These are phyloP conservation scores for Oryzias dopingdopingensis DNA, from an alignment of 2,797 vertebrate genomes.

Conservation along the genomic window DNA sequence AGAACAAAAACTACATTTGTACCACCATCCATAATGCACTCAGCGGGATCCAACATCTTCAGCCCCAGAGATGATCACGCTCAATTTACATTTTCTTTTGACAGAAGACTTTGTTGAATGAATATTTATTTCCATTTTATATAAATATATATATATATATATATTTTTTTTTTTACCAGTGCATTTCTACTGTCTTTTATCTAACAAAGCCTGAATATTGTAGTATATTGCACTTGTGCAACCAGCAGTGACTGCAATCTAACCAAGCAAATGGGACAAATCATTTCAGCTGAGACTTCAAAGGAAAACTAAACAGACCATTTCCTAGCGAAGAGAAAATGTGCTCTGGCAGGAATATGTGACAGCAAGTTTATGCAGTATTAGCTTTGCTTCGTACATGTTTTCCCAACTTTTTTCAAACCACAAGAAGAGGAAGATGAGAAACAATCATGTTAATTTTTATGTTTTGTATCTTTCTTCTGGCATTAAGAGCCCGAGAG, in stretches of 20 bases:
- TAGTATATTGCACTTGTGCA: slow-evolving; percentile 43
- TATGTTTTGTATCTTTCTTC: slow-evolving; percentile 35
- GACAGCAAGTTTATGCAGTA: slow-evolving; percentile 70
- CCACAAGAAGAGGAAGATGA: slow-evolving; percentile 44
- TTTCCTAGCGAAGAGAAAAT: slow-evolving; percentile 50
- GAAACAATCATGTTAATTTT: slow-evolving; percentile 61
- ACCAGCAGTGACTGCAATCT: slow-evolving; percentile 54
- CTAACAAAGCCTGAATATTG: slow-evolving; percentile 58
- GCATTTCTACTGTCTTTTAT: slow-evolving; percentile 66
- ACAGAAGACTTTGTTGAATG: slow-evolving; percentile 46
- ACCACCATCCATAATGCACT: slow-evolving; percentile 33
- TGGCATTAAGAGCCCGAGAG: slow-evolving; percentile 28
- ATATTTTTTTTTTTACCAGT: slow-evolving; percentile 36
- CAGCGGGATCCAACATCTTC: slow-evolving; percentile 27
- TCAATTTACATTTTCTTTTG: slow-evolving; percentile 62
- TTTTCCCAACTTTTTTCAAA: slow-evolving; percentile 42
- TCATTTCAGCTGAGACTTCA: slow-evolving; percentile 69
- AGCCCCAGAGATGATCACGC: slow-evolving; percentile 37
- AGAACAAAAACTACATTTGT: slow-evolving; percentile 42
- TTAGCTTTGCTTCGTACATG: slow-evolving; percentile 63
- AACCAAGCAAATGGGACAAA: slow-evolving; percentile 59
- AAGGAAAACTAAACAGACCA: slow-evolving; percentile 64
- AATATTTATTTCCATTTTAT: slow-evolving; percentile 59
- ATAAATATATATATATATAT: no score
- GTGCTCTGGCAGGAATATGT: slow-evolving; percentile 41